Evolutionary conservation across 2,113 vertebrate genomes (phyloP).

Genomic region (Myrmecobius fasciatus): DNA sequence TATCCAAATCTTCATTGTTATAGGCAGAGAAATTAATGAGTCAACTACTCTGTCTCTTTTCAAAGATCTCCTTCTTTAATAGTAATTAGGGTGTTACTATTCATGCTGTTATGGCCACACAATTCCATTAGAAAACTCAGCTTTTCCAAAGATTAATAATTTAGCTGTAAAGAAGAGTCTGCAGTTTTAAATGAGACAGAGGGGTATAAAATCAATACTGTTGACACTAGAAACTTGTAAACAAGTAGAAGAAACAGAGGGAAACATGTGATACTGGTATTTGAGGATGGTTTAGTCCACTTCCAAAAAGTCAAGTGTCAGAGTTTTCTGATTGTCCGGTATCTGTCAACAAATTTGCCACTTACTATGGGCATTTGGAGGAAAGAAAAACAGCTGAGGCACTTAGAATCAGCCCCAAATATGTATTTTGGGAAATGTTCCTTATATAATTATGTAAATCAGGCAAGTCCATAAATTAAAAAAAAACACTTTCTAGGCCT

Average conservation of each 20-base stretch:
- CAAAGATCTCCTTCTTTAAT: slow-evolving; percentile 59
- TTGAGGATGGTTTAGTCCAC: neutral
- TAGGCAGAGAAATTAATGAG: slow-evolving; percentile 78
- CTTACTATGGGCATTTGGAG: neutral
- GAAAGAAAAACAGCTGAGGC: neutral
- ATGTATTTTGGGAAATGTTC: slow-evolving; percentile 16
- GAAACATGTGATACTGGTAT: neutral
- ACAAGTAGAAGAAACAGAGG: slow-evolving; percentile 18
- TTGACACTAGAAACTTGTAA: slow-evolving; percentile 38
- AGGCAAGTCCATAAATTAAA: neutral
- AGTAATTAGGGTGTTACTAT: slow-evolving; percentile 72
- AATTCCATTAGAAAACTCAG: slow-evolving; percentile 70
- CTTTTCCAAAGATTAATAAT: slow-evolving; percentile 65
- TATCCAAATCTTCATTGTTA: slow-evolving; percentile 71
- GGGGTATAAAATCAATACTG: slow-evolving; percentile 1
- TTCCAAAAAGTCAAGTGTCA: neutral
- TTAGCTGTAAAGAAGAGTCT: slow-evolving; percentile 54
- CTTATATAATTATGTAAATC: neutral
- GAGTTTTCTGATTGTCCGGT: neutral
- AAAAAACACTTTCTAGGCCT: neutral
- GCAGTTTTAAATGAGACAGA: slow-evolving; percentile 51
- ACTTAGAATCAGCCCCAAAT: slow-evolving; percentile 6
- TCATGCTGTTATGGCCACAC: slow-evolving; percentile 48
- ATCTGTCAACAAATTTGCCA: neutral
- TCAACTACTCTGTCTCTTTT: slow-evolving; percentile 40